Conservation (phyloP, 2,888 invertebrate genomes). For the Arctia plantaginis region DNA sequence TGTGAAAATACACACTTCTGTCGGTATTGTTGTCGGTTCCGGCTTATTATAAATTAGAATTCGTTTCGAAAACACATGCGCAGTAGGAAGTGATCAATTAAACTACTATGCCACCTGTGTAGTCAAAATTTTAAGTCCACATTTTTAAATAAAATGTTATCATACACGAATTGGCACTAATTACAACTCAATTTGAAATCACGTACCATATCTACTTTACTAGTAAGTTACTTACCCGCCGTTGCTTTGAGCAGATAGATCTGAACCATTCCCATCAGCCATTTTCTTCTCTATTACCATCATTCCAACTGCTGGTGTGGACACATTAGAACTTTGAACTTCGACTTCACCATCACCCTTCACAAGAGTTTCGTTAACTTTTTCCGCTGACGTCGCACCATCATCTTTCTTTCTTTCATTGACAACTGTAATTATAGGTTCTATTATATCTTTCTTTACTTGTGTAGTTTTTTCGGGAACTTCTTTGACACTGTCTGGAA, state of each 20-base stretch:
- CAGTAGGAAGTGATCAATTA: no score
- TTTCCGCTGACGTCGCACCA: conserved; percentile 62
- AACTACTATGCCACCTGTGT: no score
- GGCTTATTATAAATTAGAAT: no score
- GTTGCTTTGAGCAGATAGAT: conserved; percentile 77
- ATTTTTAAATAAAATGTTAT: no score
- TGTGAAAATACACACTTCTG: no score
- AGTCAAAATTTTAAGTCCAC: no score
- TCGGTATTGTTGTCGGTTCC: no score
- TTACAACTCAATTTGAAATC: neutral
- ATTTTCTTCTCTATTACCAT: conserved; percentile 63
- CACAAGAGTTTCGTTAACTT: conserved; percentile 80
- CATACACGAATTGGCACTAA: neutral
- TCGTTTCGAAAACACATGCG: no score
- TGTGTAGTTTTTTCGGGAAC: conserved; percentile 40
- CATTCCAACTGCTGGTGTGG: conserved; percentile 71
- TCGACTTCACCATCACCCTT: conserved; percentile 87
- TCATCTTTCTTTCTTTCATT: conserved; percentile 74
- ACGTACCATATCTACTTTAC: neutral
- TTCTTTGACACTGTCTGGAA: conserved; percentile 55
- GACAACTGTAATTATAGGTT: conserved; percentile 78
- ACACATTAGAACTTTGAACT: conserved; percentile 86
- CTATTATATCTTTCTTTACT: conserved; percentile 67
- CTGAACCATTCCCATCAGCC: conserved; percentile 71
- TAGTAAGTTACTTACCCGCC: conserved; percentile 78